Evolutionary conservation across 2,888 invertebrate genomes (phyloP).

Genomic region (Xylota segnis): DNA sequence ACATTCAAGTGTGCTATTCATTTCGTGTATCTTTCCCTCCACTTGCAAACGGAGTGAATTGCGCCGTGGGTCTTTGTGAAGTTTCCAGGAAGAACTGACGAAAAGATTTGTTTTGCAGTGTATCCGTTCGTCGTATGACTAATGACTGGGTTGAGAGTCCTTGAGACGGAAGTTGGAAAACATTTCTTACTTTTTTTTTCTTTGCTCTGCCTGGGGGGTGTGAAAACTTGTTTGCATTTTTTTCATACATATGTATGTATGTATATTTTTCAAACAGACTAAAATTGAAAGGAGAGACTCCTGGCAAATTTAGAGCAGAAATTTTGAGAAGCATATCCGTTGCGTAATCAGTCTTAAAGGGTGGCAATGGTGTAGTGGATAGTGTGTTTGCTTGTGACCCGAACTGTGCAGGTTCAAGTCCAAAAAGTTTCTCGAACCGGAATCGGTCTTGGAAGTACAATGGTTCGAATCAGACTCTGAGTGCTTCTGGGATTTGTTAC

Average conservation of each 20-base stretch:
- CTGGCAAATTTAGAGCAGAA: slow-evolving; percentile 51
- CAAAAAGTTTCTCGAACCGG: too few species aligned
- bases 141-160: slow-evolving; percentile 74
- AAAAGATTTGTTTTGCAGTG: slow-evolving; percentile 76
- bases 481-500: too few species aligned
- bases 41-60: slow-evolving; percentile 33
- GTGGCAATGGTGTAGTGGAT: too few species aligned
- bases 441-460: too few species aligned
- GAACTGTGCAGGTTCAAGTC: too few species aligned
- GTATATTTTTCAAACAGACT: neutral
- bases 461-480: too few species aligned
- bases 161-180: slow-evolving; percentile 73
- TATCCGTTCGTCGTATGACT: slow-evolving; percentile 75
- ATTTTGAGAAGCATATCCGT: slow-evolving; percentile 48
- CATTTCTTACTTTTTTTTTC: slow-evolving; percentile 28
- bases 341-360: slow-evolving; percentile 43
- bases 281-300: slow-evolving; percentile 48
- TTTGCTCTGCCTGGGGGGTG: slow-evolving; percentile 27
- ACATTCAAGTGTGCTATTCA: slow-evolving; percentile 75
- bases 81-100: slow-evolving; percentile 72
- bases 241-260: neutral
- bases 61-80: slow-evolving; percentile 49
- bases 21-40: slow-evolving; percentile 60
- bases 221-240: slow-evolving; percentile 46
- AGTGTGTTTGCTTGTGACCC: too few species aligned